These are phyloP conservation scores for Ctenopoma kingsleyae DNA, from an alignment of 2,797 vertebrate genomes.

Conservation along the genomic window DNA sequence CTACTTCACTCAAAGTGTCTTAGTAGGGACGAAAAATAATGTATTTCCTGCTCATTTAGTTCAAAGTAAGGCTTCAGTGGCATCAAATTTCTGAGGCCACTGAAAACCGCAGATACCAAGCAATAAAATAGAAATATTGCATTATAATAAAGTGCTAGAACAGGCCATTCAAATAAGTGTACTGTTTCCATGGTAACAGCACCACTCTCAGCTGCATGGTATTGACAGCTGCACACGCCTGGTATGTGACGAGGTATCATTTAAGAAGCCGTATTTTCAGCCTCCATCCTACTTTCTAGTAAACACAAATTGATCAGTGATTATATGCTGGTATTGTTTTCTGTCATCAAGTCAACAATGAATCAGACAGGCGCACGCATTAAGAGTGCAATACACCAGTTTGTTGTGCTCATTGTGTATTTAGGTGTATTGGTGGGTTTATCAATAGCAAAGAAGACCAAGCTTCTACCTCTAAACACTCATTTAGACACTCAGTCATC, in stretches of 20 bases:
- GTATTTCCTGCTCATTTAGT: neutral
- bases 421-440: constrained; percentile 39
- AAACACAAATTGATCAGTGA: constrained; percentile 59
- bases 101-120: constrained; percentile 35
- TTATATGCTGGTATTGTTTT: constrained; percentile 50
- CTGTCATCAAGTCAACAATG: constrained; percentile 49
- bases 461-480: constrained; percentile 61
- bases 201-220: constrained; percentile 35
- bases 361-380: constrained; percentile 25
- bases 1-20: neutral
- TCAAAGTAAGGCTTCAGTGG: constrained; percentile 16
- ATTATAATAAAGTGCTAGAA: constrained; percentile 55
- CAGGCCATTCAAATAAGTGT: constrained; percentile 52
- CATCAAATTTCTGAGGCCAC: constrained; percentile 31
- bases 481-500: constrained; percentile 51
- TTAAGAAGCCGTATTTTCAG: constrained; percentile 57
- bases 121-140: constrained; percentile 52
- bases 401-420: constrained; percentile 28
- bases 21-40: neutral
- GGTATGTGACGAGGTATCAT: constrained; percentile 47
- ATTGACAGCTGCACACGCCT: constrained; percentile 59
- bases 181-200: constrained; percentile 73
- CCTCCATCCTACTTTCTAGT: constrained; percentile 43
- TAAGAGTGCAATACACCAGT: neutral
- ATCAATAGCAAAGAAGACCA: constrained; percentile 44